Evolutionary conservation across 2,797 vertebrate species (phyloP).

Genomic region (Gambusia yucatana): DNA sequence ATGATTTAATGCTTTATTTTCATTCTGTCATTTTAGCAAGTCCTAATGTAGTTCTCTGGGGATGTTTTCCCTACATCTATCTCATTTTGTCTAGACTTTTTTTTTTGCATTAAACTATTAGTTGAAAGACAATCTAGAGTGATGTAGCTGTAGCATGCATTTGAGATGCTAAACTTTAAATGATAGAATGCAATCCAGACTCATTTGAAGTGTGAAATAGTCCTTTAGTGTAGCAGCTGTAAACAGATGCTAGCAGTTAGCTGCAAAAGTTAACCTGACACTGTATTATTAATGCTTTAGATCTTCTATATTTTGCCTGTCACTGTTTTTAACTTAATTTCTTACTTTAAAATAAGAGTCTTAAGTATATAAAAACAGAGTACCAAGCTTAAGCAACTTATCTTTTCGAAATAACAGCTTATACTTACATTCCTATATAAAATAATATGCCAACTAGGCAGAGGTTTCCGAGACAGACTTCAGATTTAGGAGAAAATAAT

Average conservation of each 20-base stretch:
- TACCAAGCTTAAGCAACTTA: not conserved
- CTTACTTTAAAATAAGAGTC: not conserved
- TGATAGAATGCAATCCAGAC: not conserved
- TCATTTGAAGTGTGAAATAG: not conserved
- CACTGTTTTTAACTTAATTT: not conserved
- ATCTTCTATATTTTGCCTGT: not conserved
- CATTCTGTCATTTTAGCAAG: not conserved
- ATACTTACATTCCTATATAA: not conserved
- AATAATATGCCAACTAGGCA: not conserved
- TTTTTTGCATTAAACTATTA: not conserved
- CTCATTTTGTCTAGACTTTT: not conserved
- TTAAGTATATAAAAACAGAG: not conserved
- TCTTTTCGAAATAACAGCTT: not conserved
- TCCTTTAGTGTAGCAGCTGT: not conserved
- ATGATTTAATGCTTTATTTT: not conserved
- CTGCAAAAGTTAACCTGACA: not conserved
- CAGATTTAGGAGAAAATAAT: constrained; percentile 6
- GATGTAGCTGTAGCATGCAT: not conserved
- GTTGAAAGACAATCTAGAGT: not conserved
- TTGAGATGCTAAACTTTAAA: not conserved
- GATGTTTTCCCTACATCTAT: not conserved
- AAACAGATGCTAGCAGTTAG: not conserved
- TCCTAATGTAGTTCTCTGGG: constrained; percentile 3
- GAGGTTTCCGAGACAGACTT: not conserved
- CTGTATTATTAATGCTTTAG: not conserved